Base-by-base conservation (phyloP, 2,113 vertebrate genomes). In the Capra hircus region DNA sequence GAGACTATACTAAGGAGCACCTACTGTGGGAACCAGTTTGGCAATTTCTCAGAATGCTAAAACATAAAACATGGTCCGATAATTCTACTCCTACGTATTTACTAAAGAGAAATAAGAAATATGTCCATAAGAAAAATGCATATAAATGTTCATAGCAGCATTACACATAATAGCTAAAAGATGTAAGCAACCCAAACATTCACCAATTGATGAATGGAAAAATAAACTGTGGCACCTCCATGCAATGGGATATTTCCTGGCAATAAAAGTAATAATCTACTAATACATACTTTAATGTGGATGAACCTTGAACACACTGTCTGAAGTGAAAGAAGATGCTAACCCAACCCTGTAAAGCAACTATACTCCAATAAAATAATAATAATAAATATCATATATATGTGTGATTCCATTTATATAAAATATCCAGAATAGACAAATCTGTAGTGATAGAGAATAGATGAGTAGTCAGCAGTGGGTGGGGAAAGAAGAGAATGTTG, bases 381-480 rank as follows among this genome's bases (percentile, higher is more conserved):
- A 74, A 74, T 74, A 74, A 43, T 27, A 77, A 33, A 16, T 71
- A 55, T 12, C 28, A 53, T 27, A 33, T 52, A 77, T 53, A 43
- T n/a, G 7, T 59, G 21, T 91, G 55, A 86, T 45, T 78, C 6
- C 27, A 12, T 64, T 28, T 52, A 21, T 7, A 27, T 19, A 27
- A n/a, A 60, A 33, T 27, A 14, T 40, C n/a, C 15, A 40, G 33
- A 33, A 45, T 16, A 62, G 14, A 16, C 1, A 36, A 78, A 45
- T 53, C 30, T 19, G 13, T 33, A 50, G 25, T 23, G 33, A 43
- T 3, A 2, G n/a, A 36, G n/a, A 60, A 9, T 45, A n/a, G 25
- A 52, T 50, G 50, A 40, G 8, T 53, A 52, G 53, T 52, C 17
- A 5, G 19, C 17, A n/a, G 8, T 0, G 0, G 2, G 7, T 43